Evolutionary conservation across 1,140 invertebrate genomes (phyloP), one percentile per base, ranked within the genome.

Genomic region (Antheraea mylitta): DNA sequence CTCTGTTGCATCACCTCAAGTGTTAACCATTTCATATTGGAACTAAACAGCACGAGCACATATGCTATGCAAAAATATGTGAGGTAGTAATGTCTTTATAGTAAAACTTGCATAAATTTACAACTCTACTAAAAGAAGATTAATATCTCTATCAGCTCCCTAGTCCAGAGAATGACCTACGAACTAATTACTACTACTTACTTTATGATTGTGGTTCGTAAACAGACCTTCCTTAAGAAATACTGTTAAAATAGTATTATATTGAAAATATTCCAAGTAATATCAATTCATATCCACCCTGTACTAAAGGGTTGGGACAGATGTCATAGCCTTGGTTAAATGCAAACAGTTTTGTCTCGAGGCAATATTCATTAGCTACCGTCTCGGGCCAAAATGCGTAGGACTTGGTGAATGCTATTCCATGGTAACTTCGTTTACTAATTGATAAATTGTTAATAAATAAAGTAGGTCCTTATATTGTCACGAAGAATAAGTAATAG

Each of bases 271-370:
- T 22, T 9, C 30, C 13, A 16, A 13, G 30, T 37, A 13, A 22
- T 63, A 36, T 37, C 13, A 37, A 30, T 36, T 36, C 36, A 63
- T 74, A 69, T 37, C 61, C 66, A 74, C 70, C 65, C 70, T 68
- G 77, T 62, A 75, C 64, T 69, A 73, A 82, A 85, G 86, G 86
- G 86, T 89, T 86, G 53, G 6, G 86, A 86, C 87, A 87, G 82
- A 83, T 77, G 81, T 78, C 70, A 22, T 62, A 64, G 60, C 67
- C 63, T 64, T 63, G 59, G 71, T 72, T 74, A 77, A 73, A 71
- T 79, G 74, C 72, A 78, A 79, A 73, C 77, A 82, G 73, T 61
- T 65, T 19, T 84, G 80, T 79, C 86, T 82, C 76, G 70, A 71
- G 86, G 86, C 86, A 42, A 82, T 79, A 84, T 82, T 88, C 86